These are phyloP conservation scores for Psittacula derbiana DNA, from an alignment of 2,797 vertebrate species.

Conservation along the genomic window DNA sequence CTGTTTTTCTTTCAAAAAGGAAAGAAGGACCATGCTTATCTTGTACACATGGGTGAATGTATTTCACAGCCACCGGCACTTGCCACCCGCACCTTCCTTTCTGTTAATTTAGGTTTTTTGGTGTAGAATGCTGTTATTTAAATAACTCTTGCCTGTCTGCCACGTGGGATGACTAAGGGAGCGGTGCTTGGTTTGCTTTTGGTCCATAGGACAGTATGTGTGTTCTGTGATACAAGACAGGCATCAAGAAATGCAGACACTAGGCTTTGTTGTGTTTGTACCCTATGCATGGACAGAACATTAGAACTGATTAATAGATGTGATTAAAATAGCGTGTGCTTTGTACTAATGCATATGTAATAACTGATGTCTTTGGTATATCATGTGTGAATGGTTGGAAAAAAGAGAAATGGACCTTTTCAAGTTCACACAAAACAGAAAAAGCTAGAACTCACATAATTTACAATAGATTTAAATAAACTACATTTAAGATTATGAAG, in stretches of 20 bases:
- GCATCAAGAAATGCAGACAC: background rate
- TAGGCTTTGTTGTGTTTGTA: constrained; percentile 19
- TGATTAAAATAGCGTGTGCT: constrained; percentile 47
- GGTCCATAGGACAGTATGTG: background rate
- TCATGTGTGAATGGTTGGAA: constrained; percentile 72
- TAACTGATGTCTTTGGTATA: constrained; percentile 88
- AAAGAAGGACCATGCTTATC: background rate
- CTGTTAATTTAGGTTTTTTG: background rate
- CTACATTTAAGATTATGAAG: constrained; percentile 78
- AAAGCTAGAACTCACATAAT: constrained; percentile 79
- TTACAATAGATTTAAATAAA: constrained; percentile 84
- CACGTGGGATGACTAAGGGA: background rate
- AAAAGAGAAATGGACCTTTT: constrained; percentile 68
- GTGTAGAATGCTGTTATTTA: background rate
- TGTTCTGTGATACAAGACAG: background rate
- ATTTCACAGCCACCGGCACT: background rate
- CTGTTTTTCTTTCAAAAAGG: background rate
- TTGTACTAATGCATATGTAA: constrained; percentile 38
- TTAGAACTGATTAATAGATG: constrained; percentile 41
- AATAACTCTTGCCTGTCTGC: background rate
- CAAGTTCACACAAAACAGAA: constrained; percentile 75
- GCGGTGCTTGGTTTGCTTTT: background rate
- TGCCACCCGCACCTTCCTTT: background rate
- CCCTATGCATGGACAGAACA: constrained; percentile 37
- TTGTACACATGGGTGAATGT: background rate